phyloP scores from a whole-genome alignment of 2,113 vertebrate genomes.

The Hepsetus odoe region DNA sequence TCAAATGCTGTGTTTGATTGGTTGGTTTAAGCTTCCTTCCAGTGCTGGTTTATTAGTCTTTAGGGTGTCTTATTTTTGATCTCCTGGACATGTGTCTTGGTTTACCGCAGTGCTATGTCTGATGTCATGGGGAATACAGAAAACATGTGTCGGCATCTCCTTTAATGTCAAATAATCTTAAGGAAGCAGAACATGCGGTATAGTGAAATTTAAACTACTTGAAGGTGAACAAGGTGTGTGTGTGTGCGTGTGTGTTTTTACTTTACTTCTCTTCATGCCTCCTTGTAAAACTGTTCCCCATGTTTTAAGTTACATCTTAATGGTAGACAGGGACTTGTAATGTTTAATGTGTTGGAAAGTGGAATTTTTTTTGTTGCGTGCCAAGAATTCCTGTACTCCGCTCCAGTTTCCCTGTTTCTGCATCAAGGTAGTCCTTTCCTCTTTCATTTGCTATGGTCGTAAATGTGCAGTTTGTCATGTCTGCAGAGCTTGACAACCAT shows the following conservation, averaged over 20 bases:
- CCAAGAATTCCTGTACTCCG: slow-evolving; percentile 46
- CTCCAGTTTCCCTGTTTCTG: slow-evolving; percentile 50
- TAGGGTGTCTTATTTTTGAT: background rate
- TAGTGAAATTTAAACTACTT: slow-evolving; percentile 19
- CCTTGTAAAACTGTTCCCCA: slow-evolving; percentile 34
- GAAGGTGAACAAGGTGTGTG: slow-evolving; percentile 10
- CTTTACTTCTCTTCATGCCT: slow-evolving; percentile 18
- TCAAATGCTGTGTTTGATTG: background rate
- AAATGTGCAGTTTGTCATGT: slow-evolving; percentile 56
- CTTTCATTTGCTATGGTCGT: slow-evolving; percentile 56
- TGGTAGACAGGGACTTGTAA: slow-evolving; percentile 40
- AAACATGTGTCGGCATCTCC: slow-evolving; percentile 34
- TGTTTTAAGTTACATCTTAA: slow-evolving; percentile 45
- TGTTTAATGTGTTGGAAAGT: slow-evolving; percentile 51
- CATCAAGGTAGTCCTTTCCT: slow-evolving; percentile 50
- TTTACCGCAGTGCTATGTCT: slow-evolving; percentile 23
- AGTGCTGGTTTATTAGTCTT: background rate
- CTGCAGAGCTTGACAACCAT: slow-evolving; percentile 25
- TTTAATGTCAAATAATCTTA: background rate
- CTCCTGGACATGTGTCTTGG: slow-evolving; percentile 36
- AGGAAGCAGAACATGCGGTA: slow-evolving; percentile 34
- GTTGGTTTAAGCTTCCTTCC: background rate
- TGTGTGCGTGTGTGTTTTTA: background rate
- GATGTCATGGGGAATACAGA: slow-evolving; percentile 15
- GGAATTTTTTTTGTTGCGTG: slow-evolving; percentile 38